Conservation (phyloP, 1,140 invertebrate species). For the Sweltsa coloradensis region DNA sequence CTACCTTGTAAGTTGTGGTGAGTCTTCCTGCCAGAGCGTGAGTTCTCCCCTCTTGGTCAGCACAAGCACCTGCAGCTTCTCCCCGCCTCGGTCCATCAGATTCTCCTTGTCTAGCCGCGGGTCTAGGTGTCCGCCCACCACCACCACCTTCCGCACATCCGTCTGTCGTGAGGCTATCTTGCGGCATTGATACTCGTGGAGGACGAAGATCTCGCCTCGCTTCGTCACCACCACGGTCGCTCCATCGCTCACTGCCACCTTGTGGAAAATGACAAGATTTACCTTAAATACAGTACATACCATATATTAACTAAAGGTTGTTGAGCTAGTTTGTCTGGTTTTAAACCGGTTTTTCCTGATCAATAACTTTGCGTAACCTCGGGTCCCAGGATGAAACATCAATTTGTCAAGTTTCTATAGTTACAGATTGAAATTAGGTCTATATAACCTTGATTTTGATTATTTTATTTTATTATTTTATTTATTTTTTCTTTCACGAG, state of each 20-base stretch:
- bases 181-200: conserved; percentile 54
- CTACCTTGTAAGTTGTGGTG: conserved; percentile 37
- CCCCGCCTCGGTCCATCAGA: conserved; percentile 32
- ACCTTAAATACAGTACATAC: no score
- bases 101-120: conserved; percentile 27
- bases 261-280: no score
- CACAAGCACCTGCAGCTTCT: conserved; percentile 41
- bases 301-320: no score
- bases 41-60: conserved; percentile 46
- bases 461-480: no score
- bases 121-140: conserved; percentile 39
- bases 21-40: conserved; percentile 49
- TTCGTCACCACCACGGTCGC: conserved; percentile 50
- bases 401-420: no score
- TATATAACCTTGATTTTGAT: no score
- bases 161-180: conserved; percentile 48
- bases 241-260: conserved; percentile 48
- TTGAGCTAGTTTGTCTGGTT: no score
- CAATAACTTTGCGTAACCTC: no score
- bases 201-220: conserved; percentile 52
- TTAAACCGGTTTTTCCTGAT: no score
- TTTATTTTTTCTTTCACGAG: no score
- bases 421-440: no score
- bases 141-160: conserved; percentile 33
- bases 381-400: no score